Percentiles rank a stretch among this genome's conserved stretches.
Evolutionary conservation across 2,797 vertebrate genomes (phyloP).

Genomic region (Pterois miles): DNA sequence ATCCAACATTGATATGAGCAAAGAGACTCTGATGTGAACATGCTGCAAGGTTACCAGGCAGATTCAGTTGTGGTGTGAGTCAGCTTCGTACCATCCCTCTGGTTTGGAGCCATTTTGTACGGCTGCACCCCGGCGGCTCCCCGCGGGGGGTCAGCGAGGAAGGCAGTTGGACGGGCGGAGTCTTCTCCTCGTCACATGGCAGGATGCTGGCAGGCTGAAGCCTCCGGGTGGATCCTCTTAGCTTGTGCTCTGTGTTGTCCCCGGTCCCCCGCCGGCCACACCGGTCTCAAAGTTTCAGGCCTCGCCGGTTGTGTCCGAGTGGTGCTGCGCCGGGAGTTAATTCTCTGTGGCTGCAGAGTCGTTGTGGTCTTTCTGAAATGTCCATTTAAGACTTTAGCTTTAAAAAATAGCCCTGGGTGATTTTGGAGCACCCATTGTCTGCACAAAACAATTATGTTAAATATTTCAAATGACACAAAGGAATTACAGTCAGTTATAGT

Average conservation of each 20-base stretch:
- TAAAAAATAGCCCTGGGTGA: conserved; percentile 10
- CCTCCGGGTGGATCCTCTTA: conserved; percentile 70
- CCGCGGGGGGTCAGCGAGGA: conserved; percentile 58
- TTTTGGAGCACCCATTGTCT: conserved; percentile 14
- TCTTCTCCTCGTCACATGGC: conserved; percentile 49
- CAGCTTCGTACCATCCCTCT: conserved; percentile 59
- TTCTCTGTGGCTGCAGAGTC: neutral
- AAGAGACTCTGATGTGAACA: conserved; percentile 17
- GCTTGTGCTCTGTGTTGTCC: conserved; percentile 60
- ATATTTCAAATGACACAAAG: conserved; percentile 20
- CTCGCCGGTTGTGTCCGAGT: conserved; percentile 18
- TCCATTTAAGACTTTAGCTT: neutral
- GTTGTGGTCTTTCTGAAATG: conserved; percentile 1
- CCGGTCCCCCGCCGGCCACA: conserved; percentile 46
- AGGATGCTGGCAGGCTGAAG: conserved; percentile 61
- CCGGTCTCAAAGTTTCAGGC: conserved; percentile 25
- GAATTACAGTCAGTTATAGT: conserved; percentile 10
- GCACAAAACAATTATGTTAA: conserved; percentile 21
- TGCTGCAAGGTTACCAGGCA: conserved; percentile 59
- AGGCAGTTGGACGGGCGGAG: conserved; percentile 65
- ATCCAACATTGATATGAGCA: neutral
- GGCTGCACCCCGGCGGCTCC: conserved; percentile 65
- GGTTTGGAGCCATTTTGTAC: conserved; percentile 72
- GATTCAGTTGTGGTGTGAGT: conserved; percentile 64
- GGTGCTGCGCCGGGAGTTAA: no score